Evolutionary conservation across 2,113 vertebrate genomes (phyloP).

Genomic region (Malurus alboscapulatus): DNA sequence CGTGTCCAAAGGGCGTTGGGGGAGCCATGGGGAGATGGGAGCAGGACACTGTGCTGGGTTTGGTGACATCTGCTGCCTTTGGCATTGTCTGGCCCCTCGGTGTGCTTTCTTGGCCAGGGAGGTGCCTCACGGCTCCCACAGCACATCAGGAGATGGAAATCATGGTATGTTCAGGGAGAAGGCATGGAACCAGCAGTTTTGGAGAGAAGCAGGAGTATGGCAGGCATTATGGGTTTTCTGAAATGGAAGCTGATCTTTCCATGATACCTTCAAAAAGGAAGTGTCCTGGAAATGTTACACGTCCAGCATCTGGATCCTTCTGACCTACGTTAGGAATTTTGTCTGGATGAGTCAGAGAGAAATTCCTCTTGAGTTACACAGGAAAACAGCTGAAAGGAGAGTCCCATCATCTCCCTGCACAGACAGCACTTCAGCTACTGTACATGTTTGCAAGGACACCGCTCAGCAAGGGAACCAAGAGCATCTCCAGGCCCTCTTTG

Average conservation of each 20-base stretch:
- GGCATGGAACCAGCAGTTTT: neutral
- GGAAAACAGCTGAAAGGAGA: neutral
- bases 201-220: constrained; percentile 4
- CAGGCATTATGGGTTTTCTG: neutral
- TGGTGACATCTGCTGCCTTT: neutral
- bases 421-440: neutral
- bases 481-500: neutral
- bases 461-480: neutral
- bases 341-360: neutral
- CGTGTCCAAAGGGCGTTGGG: neutral
- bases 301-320: neutral
- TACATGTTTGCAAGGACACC: neutral
- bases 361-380: neutral
- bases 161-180: neutral
- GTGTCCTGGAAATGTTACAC: neutral
- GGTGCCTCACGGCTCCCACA: neutral
- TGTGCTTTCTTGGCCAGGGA: neutral
- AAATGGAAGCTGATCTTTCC: neutral
- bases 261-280: neutral
- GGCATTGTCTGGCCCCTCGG: accelerated
- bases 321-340: neutral
- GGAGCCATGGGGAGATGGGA: neutral
- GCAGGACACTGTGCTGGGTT: accelerated
- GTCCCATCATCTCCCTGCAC: accelerated
- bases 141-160: neutral